Evolutionary conservation across 2,113 vertebrate genomes (phyloP), one percentile per base, ranked within the genome.

Genomic region (Hydropotes inermis): DNA sequence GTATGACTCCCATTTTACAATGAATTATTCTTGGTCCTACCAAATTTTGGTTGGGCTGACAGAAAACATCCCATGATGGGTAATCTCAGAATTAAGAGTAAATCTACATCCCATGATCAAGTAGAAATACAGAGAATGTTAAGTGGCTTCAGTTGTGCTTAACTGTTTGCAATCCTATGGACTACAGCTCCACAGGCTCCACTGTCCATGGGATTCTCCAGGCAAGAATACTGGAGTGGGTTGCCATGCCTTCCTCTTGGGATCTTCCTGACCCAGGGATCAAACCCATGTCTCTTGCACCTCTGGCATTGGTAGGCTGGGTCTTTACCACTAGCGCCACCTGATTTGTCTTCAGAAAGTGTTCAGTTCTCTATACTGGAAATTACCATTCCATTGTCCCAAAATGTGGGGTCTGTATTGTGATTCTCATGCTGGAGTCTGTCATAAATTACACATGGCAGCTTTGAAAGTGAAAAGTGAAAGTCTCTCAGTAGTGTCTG

Each of bases 401-500:
- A 30, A 54, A 89, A 30, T 8, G 5, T 9, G 45, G 45, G n/a
- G 15, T 36, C 70, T 43, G 10, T 58, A 57, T 13, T 82, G 60
- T 67, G 30, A 89, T 28, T 67, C 52, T 55, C 12, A 45, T 30
- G 52, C 7, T 57, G 52, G 33, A 9, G 5, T n/a, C 60, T 60
- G 28, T 50, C 83, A 52, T 25, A 52, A n/a, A 60, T 50, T 60
- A 15, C 17, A 30, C 23, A 60, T 21, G 33, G 10, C 19, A 78
- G 23, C 55, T 82, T 36, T 70, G 64, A 70, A 36, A 70, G 64
- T 67, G n/a, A 70, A 23, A 36, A 21, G 17, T 36, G n/a, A 70
- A 36, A 70, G n/a, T 70, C 1, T 0, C 9, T 70, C n/a, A 36
- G 64, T 70, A 2, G 0, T 36, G 17, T 36, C 64, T 6, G 64